Percentiles rank a stretch among this genome's conserved stretches.
Conservation (phyloP, 2,113 vertebrate genomes). For the Chaetodon auriga region DNA sequence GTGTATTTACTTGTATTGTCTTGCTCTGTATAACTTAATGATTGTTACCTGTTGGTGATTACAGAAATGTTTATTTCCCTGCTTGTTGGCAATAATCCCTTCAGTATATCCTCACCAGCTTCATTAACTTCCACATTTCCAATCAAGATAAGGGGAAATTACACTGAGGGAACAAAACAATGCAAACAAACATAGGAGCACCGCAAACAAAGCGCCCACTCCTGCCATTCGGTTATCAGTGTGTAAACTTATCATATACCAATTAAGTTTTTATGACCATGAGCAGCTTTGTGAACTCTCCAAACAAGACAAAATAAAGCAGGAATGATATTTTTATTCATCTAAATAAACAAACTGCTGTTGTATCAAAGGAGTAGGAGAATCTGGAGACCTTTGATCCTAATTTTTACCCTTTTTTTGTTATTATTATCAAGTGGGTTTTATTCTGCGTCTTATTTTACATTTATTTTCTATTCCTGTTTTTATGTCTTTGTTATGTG, state of each 20-base stretch:
- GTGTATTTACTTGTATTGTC: not conserved
- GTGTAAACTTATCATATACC: conserved; percentile 31
- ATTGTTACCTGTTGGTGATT: conserved; percentile 51
- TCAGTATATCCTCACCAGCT: conserved; percentile 27
- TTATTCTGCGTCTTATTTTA: too few species aligned
- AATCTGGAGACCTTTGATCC: too few species aligned
- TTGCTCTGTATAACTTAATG: conserved; percentile 17
- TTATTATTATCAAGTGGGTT: too few species aligned
- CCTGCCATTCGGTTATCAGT: conserved; percentile 19
- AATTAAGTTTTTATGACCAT: conserved; percentile 23
- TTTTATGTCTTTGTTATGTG: too few species aligned
- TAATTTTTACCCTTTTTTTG: too few species aligned
- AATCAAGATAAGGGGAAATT: conserved; percentile 65
- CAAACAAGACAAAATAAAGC: not conserved
- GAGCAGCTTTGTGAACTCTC: not conserved
- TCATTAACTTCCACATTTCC: conserved; percentile 61
- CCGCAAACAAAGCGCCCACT: conserved; percentile 30
- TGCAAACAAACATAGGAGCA: conserved; percentile 48
- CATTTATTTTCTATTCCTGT: too few species aligned
- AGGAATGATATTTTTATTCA: not conserved
- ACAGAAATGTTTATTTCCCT: conserved; percentile 38
- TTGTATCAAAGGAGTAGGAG: too few species aligned
- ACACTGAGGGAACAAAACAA: conserved; percentile 46
- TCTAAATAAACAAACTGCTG: not conserved
- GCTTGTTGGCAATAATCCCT: conserved; percentile 44